Conservation (phyloP, 2,113 vertebrate species). For the Tringa solitaria region DNA sequence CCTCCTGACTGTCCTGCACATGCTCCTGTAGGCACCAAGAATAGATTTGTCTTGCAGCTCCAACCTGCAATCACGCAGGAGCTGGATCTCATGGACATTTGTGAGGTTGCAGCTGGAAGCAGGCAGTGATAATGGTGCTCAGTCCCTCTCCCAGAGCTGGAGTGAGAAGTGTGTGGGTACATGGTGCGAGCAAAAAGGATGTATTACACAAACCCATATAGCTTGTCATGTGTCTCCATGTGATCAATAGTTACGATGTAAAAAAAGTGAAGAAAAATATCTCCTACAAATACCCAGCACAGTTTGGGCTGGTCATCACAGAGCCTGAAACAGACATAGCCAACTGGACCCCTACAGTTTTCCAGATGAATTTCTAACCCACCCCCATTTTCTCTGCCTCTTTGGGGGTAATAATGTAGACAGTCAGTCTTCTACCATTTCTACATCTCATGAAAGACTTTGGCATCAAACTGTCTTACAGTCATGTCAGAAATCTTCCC, state of each 20-base stretch:
- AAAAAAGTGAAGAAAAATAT: background rate
- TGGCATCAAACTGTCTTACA: background rate
- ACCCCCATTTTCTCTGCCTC: background rate
- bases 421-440: background rate
- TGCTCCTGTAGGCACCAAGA: background rate
- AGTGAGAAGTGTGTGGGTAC: background rate
- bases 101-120: background rate
- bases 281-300: background rate
- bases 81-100: background rate
- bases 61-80: background rate
- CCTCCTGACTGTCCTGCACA: background rate
- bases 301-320: background rate
- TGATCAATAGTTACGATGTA: background rate
- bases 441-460: background rate
- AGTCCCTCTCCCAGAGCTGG: background rate
- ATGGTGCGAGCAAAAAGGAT: background rate
- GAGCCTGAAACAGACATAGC: background rate
- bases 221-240: background rate
- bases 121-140: background rate
- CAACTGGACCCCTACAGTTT: background rate
- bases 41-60: background rate
- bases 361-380: background rate
- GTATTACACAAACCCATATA: background rate
- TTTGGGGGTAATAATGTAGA: background rate
- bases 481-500: background rate